Base-by-base conservation (phyloP, 2,113 vertebrate genomes). In the Menidia beryllina region DNA sequence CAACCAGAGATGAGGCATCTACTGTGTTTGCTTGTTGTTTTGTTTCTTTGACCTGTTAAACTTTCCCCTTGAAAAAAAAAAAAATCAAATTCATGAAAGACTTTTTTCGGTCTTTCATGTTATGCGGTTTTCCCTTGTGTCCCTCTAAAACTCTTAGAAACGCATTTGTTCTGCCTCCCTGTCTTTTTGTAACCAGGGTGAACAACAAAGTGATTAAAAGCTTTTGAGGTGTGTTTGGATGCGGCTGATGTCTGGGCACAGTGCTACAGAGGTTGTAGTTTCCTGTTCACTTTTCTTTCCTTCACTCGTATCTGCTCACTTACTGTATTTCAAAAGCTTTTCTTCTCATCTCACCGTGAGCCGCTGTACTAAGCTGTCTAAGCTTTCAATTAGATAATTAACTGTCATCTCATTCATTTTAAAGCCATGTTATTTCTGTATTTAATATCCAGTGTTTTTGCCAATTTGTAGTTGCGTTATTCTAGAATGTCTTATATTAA, bases 21-120 rank as follows among this genome's bases (percentile, higher is more conserved):
- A 77, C 83, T 80, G 81, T 78, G 79, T 79, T 76, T 74, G 61
- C 78, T 60, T 64, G 77, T 77, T 81, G 85, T 88, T 90, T 81
- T 79, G 61, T 84, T 87, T 75, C 83, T 89, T 83, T 91, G 84
- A 92, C 88, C 89, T 71, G 88, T 75, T 86, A 78, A 89, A 86
- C 78, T 81, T 87, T 78, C 64, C 75, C 76, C 54, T 75, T 66
- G 49, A 26, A 65, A 50, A 59, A 78, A 75, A 72, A 68, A 76
- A 53, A 53, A 85, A 80, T 53, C 2, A 71, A 82, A 81, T 69
- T 69, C 64, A 68, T 83, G 48, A 82, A 89, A 86, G 64, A 73
- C 41, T 67, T 36, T 79, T 55, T 62, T 1, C 25, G 49, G 72
- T 72, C 53, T 75, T 65, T 68, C 41, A 49, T 87, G 84, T 87